Conservation (phyloP, 2,888 invertebrate genomes). For the Micoletzkya japonica region DNA sequence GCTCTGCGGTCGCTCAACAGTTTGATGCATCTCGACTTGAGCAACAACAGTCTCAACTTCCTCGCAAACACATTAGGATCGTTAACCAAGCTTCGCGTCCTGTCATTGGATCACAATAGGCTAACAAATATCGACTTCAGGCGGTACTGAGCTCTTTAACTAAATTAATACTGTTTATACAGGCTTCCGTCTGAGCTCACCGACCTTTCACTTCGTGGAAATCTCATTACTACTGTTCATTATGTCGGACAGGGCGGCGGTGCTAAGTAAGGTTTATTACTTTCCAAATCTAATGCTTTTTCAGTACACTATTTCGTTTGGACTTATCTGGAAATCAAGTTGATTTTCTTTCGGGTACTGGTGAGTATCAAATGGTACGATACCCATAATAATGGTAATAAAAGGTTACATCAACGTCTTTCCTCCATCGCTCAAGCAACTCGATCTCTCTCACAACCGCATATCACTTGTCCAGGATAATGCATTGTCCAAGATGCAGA, state of each 20-base stretch:
- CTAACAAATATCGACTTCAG: slow-evolving; percentile 48
- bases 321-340: slow-evolving; percentile 45
- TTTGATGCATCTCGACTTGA: slow-evolving; percentile 48
- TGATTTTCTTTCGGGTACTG: slow-evolving; percentile 39
- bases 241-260: slow-evolving; percentile 30
- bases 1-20: slow-evolving; percentile 44
- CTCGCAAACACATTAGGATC: slow-evolving; percentile 43
- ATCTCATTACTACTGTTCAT: slow-evolving; percentile 42
- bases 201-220: slow-evolving; percentile 46
- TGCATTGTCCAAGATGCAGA: slow-evolving; percentile 32
- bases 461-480: slow-evolving; percentile 40
- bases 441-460: slow-evolving; percentile 44
- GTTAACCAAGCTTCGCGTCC: slow-evolving; percentile 30
- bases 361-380: too few species aligned
- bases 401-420: slow-evolving; percentile 23
- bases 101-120: slow-evolving; percentile 43
- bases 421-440: slow-evolving; percentile 24
- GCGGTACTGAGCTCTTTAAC: slow-evolving; percentile 23
- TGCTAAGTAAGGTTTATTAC: slow-evolving; percentile 25
- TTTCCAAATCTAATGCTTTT: slow-evolving; percentile 3
- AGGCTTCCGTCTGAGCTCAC: slow-evolving; percentile 48
- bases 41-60: slow-evolving; percentile 44
- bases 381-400: too few species aligned
- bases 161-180: background rate
- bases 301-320: slow-evolving; percentile 40